Percentiles rank a stretch among this genome's conserved stretches.
phyloP scores from a whole-genome alignment of 2,113 vertebrate genomes.

The Poeciliopsis occidentalis region DNA sequence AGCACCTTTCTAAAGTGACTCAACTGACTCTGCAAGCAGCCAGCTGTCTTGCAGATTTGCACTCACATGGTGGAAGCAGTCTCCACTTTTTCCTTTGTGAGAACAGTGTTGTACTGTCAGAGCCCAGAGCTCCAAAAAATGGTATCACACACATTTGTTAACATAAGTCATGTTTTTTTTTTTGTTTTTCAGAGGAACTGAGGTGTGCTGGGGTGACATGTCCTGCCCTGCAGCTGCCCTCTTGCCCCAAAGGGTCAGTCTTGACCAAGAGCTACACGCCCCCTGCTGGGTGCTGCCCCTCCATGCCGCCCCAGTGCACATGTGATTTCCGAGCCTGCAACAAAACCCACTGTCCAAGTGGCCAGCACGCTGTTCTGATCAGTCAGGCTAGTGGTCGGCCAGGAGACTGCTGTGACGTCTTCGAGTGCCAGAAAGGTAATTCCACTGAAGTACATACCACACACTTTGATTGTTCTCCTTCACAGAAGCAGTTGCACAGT shows the following conservation, averaged over 20 bases:
- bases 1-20: constrained; percentile 34
- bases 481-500: constrained; percentile 29
- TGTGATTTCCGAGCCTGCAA: constrained; percentile 72
- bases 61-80: neutral
- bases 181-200: constrained; percentile 67
- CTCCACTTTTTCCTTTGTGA: neutral
- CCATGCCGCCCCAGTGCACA: constrained; percentile 73
- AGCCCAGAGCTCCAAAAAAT: neutral
- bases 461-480: constrained; percentile 25
- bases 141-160: neutral
- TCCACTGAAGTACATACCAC: constrained; percentile 12
- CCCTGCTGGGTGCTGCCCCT: constrained; percentile 78
- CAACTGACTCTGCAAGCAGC: constrained; percentile 29
- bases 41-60: constrained; percentile 6
- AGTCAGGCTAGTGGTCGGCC: constrained; percentile 74
- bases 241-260: constrained; percentile 78
- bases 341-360: constrained; percentile 70
- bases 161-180: constrained; percentile 33
- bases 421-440: constrained; percentile 82
- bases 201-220: constrained; percentile 77
- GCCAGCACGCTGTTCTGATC: constrained; percentile 62
- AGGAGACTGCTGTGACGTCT: constrained; percentile 80
- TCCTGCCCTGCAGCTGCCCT: constrained; percentile 57
- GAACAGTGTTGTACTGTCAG: constrained; percentile 43
- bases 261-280: constrained; percentile 75